These are phyloP conservation scores for Hipparchia semele DNA, from an alignment of 2,888 invertebrate species.

Conservation along the genomic window DNA sequence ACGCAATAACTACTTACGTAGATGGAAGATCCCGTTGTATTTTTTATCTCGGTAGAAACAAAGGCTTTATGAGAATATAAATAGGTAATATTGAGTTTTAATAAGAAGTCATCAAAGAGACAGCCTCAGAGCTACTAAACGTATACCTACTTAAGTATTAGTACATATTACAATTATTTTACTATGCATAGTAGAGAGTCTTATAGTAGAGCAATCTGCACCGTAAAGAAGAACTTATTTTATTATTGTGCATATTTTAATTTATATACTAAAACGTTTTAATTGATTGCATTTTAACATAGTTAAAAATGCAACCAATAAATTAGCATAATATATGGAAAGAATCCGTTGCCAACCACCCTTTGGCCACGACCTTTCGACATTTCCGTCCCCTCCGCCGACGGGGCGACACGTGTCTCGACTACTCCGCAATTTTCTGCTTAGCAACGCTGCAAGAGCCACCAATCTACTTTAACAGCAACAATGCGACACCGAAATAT, in stretches of 20 bases:
- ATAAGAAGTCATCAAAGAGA: too few relatives aligned
- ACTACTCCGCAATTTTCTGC: constrained; percentile 35
- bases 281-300: background rate
- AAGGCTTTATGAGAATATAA: background rate
- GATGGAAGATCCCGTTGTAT: constrained; percentile 55
- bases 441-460: constrained; percentile 5
- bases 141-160: too few relatives aligned
- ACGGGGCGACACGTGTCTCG: constrained; percentile 47
- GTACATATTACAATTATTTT: too few relatives aligned
- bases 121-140: too few relatives aligned
- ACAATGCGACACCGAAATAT: background rate
- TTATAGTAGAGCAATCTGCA: too few relatives aligned
- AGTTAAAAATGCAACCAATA: background rate
- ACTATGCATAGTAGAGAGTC: too few relatives aligned
- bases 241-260: too few relatives aligned
- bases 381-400: constrained; percentile 45
- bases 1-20: constrained; percentile 53
- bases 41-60: constrained; percentile 43
- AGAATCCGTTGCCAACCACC: constrained; percentile 30
- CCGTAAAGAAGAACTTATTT: too few relatives aligned
- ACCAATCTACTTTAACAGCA: constrained; percentile 5
- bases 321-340: background rate
- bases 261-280: too few relatives aligned
- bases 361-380: constrained; percentile 36
- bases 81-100: background rate